Evolutionary conservation across 1,140 invertebrate genomes (phyloP), one percentile per base, ranked within the genome.

Genomic region (Schlechtendalia chinensis): DNA sequence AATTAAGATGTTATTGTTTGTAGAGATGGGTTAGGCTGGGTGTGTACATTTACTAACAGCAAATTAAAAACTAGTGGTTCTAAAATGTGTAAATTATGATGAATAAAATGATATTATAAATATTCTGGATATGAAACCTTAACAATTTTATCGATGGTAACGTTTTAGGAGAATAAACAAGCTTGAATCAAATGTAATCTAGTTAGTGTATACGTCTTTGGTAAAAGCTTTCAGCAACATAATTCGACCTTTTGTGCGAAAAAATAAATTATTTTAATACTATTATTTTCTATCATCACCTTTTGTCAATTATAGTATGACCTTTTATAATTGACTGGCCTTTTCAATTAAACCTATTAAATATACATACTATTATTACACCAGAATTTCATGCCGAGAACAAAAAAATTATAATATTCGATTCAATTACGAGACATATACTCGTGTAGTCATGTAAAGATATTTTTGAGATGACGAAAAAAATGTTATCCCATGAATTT

Each of bases 161-260:
- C 45, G 24, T 71, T 71, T 71, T 53, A 19, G 50, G 29, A n/a
- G 14, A 71, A 45, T 27, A 71, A 75, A 77, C 58, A 47, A 12
- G 8, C 14, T 1, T 63, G 22, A 27, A 79, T 8, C 14, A 45
- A 56, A 61, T 47, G 56, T 61, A 77, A 77, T 61, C 47, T 59
- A 19, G 22, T 79, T 79, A 61, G 22, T 29, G n/a, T 63, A 50
- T 54, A 63, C 39, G 24, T 79, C 5, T 63, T 63, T 59, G 5
- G 12, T 29, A 79, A 79, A 79, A 79, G 58, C 22, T 79, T 79
- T 79, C 63, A 79, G 58, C 14, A n/a, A 50, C 17, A 14, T 27
- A 14, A 19, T 61, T 59, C 22, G 39, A 79, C 58, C 39, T 79
- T 77, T 59, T 47, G 58, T n/a, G 39, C 12, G 22, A 59, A 8